phyloP scores from a whole-genome alignment of 2,797 vertebrate genomes.

The Ctenopoma multispine region DNA sequence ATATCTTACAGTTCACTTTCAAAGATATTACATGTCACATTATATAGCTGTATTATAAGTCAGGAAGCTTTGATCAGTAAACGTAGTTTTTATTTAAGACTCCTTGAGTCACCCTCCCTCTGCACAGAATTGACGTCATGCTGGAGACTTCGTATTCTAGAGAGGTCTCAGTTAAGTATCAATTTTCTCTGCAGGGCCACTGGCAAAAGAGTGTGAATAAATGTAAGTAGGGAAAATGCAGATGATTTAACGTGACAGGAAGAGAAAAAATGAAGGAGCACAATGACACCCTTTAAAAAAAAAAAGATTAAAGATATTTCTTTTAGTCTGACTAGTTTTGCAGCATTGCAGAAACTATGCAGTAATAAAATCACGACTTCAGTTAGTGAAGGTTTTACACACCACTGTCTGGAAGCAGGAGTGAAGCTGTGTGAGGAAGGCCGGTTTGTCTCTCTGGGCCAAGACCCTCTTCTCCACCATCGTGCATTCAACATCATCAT shows the following conservation, averaged over 20 bases:
- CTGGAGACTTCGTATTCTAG: constrained; percentile 53
- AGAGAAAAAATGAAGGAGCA: constrained; percentile 18
- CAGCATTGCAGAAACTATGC: neutral
- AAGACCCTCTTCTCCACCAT: constrained; percentile 98
- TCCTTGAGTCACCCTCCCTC: constrained; percentile 48
- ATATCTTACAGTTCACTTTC: neutral
- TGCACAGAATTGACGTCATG: constrained; percentile 42
- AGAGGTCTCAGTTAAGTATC: constrained; percentile 36
- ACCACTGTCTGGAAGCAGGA: constrained; percentile 98
- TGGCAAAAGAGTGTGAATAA: constrained; percentile 17
- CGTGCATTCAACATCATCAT: constrained; percentile 97
- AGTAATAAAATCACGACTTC: neutral
- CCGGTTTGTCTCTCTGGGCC: constrained; percentile 92
- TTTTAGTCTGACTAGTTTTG: neutral
- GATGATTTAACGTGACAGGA: constrained; percentile 8
- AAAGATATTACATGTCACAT: neutral
- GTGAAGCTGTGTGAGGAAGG: constrained; percentile 96
- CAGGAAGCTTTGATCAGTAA: constrained; percentile 27
- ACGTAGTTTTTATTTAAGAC: constrained; percentile 44
- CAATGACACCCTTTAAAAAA: neutral
- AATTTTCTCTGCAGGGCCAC: constrained; percentile 49
- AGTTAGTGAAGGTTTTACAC: constrained; percentile 29
- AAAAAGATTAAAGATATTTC: constrained; percentile 6
- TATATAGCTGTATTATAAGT: constrained; percentile 7
- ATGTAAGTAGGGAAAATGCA: constrained; percentile 10